Evolutionary conservation across 2,888 invertebrate genomes (phyloP).

Genomic region (Timandra comae): DNA sequence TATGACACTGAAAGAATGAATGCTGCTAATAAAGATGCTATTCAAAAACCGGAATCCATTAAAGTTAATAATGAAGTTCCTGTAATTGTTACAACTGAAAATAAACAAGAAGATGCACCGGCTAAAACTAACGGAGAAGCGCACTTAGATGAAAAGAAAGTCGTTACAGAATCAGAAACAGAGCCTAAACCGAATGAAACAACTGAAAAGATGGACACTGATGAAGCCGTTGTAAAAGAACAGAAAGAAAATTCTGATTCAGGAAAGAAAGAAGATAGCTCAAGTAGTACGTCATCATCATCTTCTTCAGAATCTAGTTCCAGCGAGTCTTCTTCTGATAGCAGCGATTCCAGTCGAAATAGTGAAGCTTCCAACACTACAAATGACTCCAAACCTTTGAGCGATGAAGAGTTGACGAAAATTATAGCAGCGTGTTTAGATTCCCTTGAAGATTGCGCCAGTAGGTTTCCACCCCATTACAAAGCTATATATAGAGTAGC

Average conservation of each 20-base stretch:
- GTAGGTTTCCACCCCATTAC: constrained; percentile 92
- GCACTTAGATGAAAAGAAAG: constrained; percentile 10
- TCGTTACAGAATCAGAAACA: constrained; percentile 8
- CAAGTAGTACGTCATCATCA: constrained; percentile 47
- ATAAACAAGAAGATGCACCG: constrained; percentile 12
- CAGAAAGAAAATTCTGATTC: constrained; percentile 21
- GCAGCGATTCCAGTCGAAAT: constrained; percentile 70
- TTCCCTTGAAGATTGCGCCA: constrained; percentile 89
- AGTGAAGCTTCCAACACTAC: constrained; percentile 71
- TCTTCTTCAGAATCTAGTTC: constrained; percentile 75
- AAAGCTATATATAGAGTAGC: constrained; percentile 93
- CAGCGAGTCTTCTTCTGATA: constrained; percentile 71
- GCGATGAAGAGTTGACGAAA: constrained; percentile 73
- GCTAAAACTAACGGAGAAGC: constrained; percentile 15
- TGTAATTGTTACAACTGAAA: constrained; percentile 12
- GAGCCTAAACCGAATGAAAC: constrained; percentile 9
- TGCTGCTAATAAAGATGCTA: constrained; percentile 33
- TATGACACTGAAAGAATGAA: constrained; percentile 58
- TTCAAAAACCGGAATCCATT: constrained; percentile 19
- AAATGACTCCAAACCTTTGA: constrained; percentile 51
- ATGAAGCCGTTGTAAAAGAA: constrained; percentile 16
- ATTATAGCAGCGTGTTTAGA: constrained; percentile 82
- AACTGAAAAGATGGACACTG: constrained; percentile 17
- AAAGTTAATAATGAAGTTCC: constrained; percentile 22
- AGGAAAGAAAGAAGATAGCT: constrained; percentile 21